Evolutionary conservation across 2,888 invertebrate species (phyloP), one percentile per base, ranked within the genome.

Genomic region (Cacoxenus indagator): DNA sequence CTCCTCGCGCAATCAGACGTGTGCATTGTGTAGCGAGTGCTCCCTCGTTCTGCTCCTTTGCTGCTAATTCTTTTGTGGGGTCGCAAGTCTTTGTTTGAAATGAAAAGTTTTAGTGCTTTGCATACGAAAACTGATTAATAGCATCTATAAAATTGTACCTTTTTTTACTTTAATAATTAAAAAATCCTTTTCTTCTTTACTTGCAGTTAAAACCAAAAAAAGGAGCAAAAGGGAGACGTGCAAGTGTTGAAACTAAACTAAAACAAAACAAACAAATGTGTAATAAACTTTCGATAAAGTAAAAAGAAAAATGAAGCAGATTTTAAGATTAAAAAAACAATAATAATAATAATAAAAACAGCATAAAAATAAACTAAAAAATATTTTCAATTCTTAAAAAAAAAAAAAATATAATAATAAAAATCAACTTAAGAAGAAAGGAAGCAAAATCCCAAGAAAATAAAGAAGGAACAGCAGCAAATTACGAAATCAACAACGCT

Each of bases 391-490:
- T 70, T 70, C 68, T 70, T 45, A 67, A 73, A 54, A 62, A 37
- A 57, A 64, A 46, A 54, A 57, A 61, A 68, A 69, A n/a, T 59
- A 67, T 62, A 54, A 27, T 17, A 68, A 55, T 27, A 65, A 68
- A 71, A 65, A 55, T 14, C 55, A 70, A 76, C 64, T 76, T 76
- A 81, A 85, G 84, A 85, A 84, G 84, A 85, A 85, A 84, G 83
- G 82, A 82, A 84, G 51, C 14, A 70, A 69, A 55, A 54, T 72
- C 62, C 70, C 75, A 76, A 73, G 43, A 72, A 8, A 67, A 65
- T 43, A 64, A 67, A 22, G 6, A 46, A 70, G 29, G 67, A 26
- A 55, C 3, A 26, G 14, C 75, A 72, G 76, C 70, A 57, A 70
- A 68, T 64, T 61, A 73, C 24, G 11, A 70, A 70, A 78, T 73